Evolutionary conservation across 2,113 vertebrate genomes (phyloP).

Genomic region (Myiozetetes cayanensis): DNA sequence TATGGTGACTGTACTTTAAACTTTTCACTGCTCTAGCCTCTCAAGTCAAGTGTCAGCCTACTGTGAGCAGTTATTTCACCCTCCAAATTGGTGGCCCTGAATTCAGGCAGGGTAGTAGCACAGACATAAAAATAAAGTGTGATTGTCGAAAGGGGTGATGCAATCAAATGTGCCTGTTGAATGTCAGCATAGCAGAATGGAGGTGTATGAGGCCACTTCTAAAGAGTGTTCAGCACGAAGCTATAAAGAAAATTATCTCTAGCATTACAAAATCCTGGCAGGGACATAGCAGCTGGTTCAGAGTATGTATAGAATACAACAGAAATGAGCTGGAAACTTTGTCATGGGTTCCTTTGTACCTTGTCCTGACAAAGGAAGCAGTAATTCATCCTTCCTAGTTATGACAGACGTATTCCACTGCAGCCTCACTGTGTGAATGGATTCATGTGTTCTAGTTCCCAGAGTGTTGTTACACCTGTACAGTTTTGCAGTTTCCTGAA

Average conservation of each 20-base stretch:
- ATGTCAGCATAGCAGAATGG: neutral
- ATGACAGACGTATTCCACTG: neutral
- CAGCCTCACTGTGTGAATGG: neutral
- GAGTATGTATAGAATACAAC: neutral
- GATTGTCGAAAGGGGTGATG: neutral
- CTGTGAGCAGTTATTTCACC: neutral
- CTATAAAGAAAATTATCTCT: neutral
- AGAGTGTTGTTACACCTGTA: neutral
- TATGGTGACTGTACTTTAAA: conserved; percentile 26
- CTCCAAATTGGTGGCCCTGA: conserved; percentile 11
- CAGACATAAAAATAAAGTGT: neutral
- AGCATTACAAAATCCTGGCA: neutral
- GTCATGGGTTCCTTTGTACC: neutral
- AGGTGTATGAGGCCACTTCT: neutral
- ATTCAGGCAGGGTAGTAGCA: conserved; percentile 30
- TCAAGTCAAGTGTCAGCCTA: conserved; percentile 17
- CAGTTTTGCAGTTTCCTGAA: neutral
- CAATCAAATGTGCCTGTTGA: neutral
- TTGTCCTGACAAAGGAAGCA: neutral
- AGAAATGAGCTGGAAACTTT: neutral
- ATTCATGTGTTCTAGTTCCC: neutral
- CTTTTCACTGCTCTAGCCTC: neutral
- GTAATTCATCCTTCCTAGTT: neutral
- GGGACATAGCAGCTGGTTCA: neutral
- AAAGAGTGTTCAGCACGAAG: neutral